These are phyloP conservation scores for Paramisgurnus dabryanus DNA, from an alignment of 2,113 vertebrate species.

Conservation along the genomic window DNA sequence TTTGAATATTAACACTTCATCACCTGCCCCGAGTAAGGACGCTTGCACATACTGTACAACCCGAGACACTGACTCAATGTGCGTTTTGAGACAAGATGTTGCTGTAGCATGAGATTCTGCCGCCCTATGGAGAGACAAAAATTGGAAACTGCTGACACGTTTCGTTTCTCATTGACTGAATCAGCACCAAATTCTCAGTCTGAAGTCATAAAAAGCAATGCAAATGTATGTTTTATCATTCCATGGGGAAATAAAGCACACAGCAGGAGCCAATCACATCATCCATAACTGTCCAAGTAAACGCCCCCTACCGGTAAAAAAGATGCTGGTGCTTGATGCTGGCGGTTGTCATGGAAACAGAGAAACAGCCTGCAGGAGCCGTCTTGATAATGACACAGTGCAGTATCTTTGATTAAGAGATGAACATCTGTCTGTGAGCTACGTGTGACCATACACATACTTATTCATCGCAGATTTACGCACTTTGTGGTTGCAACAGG, in stretches of 20 bases:
- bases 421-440: conserved; percentile 47
- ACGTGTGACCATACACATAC: conserved; percentile 34
- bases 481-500: conserved; percentile 26
- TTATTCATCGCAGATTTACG: conserved; percentile 9
- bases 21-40: background rate
- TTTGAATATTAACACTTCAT: background rate
- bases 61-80: background rate
- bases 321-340: background rate
- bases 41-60: background rate
- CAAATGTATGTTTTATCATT: background rate
- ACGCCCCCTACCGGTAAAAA: conserved; percentile 24
- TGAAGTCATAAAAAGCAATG: conserved; percentile 9
- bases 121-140: conserved; percentile 1
- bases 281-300: background rate
- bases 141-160: background rate
- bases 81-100: background rate
- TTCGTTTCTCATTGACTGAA: conserved; percentile 6
- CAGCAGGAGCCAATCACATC: background rate
- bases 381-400: conserved; percentile 38
- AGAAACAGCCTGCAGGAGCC: conserved; percentile 46
- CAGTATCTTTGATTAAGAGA: conserved; percentile 53
- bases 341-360: conserved; percentile 42
- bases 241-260: background rate
- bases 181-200: conserved; percentile 12
- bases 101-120: background rate